phyloP scores from a whole-genome alignment of 2,888 invertebrate species.

The Stenodera caucasica region DNA sequence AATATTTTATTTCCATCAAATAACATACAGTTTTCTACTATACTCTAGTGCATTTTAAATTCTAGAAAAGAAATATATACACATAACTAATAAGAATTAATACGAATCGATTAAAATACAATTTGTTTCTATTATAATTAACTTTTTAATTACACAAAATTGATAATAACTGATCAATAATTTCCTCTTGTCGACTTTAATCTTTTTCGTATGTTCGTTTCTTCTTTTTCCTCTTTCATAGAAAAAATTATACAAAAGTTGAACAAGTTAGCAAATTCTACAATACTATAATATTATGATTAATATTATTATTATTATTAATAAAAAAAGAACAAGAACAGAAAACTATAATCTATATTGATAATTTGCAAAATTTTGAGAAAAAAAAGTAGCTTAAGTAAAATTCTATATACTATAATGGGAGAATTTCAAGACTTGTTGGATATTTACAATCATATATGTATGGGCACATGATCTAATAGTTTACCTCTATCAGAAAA shows the following conservation, averaged over 20 bases:
- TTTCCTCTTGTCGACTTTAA: not conserved
- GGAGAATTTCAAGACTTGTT: not conserved
- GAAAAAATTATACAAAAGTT: slow-evolving; percentile 25
- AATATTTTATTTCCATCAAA: slow-evolving; percentile 43
- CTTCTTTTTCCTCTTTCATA: slow-evolving; percentile 7
- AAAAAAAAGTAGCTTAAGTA: not conserved
- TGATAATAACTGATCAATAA: slow-evolving; percentile 13
- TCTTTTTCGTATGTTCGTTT: not conserved
- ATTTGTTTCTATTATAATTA: slow-evolving; percentile 17
- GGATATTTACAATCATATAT: slow-evolving; percentile 65
- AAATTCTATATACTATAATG: not conserved
- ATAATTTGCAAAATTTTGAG: slow-evolving; percentile 7
- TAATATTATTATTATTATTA: not conserved
- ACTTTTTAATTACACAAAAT: slow-evolving; percentile 17
- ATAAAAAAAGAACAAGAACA: slow-evolving; percentile 10
- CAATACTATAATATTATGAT: not conserved
- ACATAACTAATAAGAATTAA: slow-evolving; percentile 26
- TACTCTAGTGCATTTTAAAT: slow-evolving; percentile 22
- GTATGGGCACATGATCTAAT: slow-evolving; percentile 78
- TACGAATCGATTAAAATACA: slow-evolving; percentile 29
- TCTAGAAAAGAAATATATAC: slow-evolving; percentile 22
- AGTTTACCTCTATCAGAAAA: slow-evolving; percentile 74
- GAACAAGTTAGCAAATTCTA: slow-evolving; percentile 7
- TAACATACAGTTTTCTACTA: slow-evolving; percentile 31
- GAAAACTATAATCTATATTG: slow-evolving; percentile 8